Evolutionary conservation across 1,140 invertebrate genomes (phyloP).

Genomic region (Philotrypesis tridentata): DNA sequence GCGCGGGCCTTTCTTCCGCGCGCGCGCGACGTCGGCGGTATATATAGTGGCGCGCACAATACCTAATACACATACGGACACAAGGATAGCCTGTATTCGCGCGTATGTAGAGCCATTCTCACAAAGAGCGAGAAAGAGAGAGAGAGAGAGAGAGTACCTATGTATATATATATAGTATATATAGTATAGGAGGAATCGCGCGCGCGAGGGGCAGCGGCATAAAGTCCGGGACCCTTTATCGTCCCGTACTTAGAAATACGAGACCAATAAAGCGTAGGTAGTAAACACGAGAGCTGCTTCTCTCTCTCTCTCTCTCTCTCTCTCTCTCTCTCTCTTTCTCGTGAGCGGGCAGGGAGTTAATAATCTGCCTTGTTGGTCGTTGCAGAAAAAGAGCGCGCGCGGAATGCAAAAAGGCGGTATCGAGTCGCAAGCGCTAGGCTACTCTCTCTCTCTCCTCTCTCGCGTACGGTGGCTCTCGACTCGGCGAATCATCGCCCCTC

Average conservation of each 20-base stretch:
- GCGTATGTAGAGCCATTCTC: neutral
- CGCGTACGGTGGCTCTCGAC: slow-evolving; percentile 26
- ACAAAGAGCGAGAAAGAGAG: too few species aligned
- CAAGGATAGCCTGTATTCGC: neutral
- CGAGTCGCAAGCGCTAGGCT: slow-evolving; percentile 28
- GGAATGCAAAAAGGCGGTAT: slow-evolving; percentile 48
- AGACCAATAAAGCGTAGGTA: slow-evolving; percentile 48
- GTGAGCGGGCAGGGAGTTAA: slow-evolving; percentile 29
- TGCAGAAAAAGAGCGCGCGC: slow-evolving; percentile 22
- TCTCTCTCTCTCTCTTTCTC: too few species aligned
- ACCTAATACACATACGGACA: neutral
- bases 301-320: slow-evolving; percentile 1
- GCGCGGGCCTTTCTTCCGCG: neutral
- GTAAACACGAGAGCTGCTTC: slow-evolving; percentile 45
- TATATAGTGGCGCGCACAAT: neutral
- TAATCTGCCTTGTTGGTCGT: slow-evolving; percentile 43
- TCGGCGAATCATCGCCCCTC: slow-evolving; percentile 36
- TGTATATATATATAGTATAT: neutral
- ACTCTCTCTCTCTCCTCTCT: neutral
- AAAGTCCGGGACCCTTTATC: slow-evolving; percentile 23
- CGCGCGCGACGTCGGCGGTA: too few species aligned
- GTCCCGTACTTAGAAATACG: slow-evolving; percentile 44
- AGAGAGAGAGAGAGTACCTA: too few species aligned
- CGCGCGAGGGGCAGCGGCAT: neutral
- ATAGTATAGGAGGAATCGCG: neutral